Evolutionary conservation across 2,888 invertebrate species (phyloP).

Genomic region (Bembecia ichneumoniformis): DNA sequence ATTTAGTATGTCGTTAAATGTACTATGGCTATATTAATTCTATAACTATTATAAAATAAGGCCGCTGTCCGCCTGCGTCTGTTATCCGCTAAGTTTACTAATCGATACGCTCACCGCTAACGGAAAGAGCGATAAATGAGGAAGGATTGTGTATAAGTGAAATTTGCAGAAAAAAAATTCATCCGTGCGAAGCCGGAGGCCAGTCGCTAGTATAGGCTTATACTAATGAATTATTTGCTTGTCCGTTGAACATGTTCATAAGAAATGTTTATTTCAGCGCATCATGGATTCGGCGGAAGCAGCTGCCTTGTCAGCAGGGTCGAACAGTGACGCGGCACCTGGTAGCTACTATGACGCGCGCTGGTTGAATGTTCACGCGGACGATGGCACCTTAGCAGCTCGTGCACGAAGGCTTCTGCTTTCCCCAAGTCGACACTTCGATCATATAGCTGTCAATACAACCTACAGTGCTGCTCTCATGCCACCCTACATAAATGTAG

Average conservation of each 20-base stretch:
- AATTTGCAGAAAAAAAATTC: too few species aligned
- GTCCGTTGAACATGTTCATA: neutral
- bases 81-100: too few species aligned
- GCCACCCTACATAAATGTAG: slow-evolving; percentile 83
- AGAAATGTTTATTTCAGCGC: slow-evolving; percentile 68
- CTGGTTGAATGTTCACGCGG: slow-evolving; percentile 82
- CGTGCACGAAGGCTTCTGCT: slow-evolving; percentile 80
- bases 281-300: slow-evolving; percentile 94
- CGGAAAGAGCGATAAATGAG: too few species aligned
- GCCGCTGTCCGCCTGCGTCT: too few species aligned
- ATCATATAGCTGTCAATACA: slow-evolving; percentile 87
- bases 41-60: too few species aligned
- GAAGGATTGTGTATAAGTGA: too few species aligned
- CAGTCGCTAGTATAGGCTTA: neutral
- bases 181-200: neutral
- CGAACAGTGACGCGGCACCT: slow-evolving; percentile 72
- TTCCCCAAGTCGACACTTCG: slow-evolving; percentile 86
- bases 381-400: slow-evolving; percentile 80
- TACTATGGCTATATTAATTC: too few species aligned
- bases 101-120: too few species aligned
- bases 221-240: neutral
- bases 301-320: slow-evolving; percentile 78
- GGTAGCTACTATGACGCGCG: slow-evolving; percentile 84
- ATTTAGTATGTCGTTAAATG: too few species aligned
- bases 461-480: slow-evolving; percentile 91